These are phyloP conservation scores for Agriopis leucophaearia DNA, from an alignment of 2,888 invertebrate species.

Conservation along the genomic window DNA sequence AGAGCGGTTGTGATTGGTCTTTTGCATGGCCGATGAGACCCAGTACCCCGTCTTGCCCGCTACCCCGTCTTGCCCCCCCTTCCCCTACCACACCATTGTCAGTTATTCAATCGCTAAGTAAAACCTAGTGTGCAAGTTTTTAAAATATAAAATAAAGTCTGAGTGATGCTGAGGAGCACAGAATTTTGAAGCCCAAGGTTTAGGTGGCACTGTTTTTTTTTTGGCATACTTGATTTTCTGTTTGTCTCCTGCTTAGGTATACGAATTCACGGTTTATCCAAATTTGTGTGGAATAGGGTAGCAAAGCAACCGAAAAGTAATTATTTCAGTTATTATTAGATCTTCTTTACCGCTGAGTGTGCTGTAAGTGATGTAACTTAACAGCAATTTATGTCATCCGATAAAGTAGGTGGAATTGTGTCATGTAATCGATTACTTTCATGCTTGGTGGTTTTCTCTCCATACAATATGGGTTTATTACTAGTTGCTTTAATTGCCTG, in stretches of 20 bases:
- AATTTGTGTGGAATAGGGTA: background rate
- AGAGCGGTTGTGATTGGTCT: too few relatives aligned
- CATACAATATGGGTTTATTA: conserved; percentile 23
- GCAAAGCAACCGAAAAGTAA: conserved; percentile 1
- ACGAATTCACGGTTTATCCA: background rate
- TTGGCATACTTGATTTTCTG: background rate
- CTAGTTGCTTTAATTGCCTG: conserved; percentile 15
- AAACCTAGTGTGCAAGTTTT: background rate
- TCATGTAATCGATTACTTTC: conserved; percentile 39
- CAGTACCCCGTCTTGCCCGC: too few relatives aligned
- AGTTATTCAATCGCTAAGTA: conserved; percentile 1
- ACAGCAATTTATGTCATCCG: conserved; percentile 37
- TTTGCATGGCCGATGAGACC: too few relatives aligned
- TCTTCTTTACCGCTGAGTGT: background rate
- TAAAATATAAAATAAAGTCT: background rate
- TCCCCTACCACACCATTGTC: background rate
- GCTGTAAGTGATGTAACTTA: conserved; percentile 23
- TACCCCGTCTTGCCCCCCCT: too few relatives aligned
- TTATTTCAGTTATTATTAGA: conserved; percentile 18
- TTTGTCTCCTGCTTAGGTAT: background rate
- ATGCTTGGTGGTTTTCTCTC: conserved; percentile 24
- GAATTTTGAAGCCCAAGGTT: background rate
- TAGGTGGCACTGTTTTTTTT: background rate
- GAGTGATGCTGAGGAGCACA: background rate
- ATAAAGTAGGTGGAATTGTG: conserved; percentile 38